Conservation (phyloP, 2,113 vertebrate genomes). For the Neodon shergylaensis region DNA sequence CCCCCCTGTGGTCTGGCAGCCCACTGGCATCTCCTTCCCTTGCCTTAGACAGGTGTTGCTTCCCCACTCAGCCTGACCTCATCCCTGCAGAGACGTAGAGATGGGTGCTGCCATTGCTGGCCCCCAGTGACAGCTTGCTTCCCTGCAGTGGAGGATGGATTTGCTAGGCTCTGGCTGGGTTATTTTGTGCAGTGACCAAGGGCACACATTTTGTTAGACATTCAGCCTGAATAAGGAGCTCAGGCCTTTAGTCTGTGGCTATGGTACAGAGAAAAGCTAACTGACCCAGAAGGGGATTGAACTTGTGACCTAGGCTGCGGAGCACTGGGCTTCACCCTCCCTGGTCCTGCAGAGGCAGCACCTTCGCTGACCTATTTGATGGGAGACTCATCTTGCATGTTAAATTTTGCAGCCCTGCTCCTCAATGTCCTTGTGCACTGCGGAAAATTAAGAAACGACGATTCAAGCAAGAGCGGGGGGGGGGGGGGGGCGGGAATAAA, state of each 20-base stretch:
- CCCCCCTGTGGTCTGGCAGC: background rate
- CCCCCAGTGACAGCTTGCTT: background rate
- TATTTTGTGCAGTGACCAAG: conserved; percentile 77
- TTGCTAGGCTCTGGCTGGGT: conserved; percentile 58
- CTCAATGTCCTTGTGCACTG: background rate
- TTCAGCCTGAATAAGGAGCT: conserved; percentile 73
- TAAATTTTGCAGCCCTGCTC: background rate
- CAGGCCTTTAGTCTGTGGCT: conserved; percentile 73
- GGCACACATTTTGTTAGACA: conserved; percentile 76
- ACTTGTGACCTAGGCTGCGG: conserved; percentile 80
- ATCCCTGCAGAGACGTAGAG: background rate
- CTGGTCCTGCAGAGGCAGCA: conserved; percentile 10
- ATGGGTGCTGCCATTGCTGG: background rate
- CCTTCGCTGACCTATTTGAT: background rate
- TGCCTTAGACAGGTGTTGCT: rapidly evolving
- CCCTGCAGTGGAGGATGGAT: conserved; percentile 46
- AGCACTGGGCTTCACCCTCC: conserved; percentile 10
- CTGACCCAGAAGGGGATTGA: conserved; percentile 82
- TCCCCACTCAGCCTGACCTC: background rate
- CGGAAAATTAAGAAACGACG: conserved; percentile 65
- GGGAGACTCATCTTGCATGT: conserved; percentile 58
- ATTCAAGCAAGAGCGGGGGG: conserved; percentile 53
- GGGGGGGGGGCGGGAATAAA: conserved; percentile 70
- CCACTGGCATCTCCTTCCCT: too few species aligned
- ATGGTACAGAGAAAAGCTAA: conserved; percentile 72